Evolutionary conservation across 2,113 vertebrate genomes (phyloP).

Genomic region (Alosa alosa): DNA sequence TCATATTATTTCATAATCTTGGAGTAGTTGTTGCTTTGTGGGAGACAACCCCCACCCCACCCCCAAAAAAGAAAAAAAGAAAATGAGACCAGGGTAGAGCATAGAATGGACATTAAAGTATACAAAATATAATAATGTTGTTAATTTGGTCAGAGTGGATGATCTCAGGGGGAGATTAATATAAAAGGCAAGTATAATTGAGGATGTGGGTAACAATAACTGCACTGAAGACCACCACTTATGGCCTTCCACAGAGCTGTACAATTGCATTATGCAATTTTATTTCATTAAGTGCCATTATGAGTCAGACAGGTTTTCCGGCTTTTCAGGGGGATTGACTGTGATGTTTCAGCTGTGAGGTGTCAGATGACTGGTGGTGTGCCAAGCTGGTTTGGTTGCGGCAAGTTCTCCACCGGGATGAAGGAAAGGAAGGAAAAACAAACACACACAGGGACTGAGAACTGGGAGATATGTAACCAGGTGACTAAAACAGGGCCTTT

Average conservation of each 20-base stretch:
- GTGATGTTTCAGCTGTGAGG: constrained; percentile 20
- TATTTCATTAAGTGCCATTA: constrained; percentile 13
- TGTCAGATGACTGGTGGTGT: constrained; percentile 29
- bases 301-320: constrained; percentile 23
- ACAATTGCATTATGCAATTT: background rate
- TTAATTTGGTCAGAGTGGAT: background rate
- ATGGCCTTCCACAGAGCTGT: too few relatives aligned
- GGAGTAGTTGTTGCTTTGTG: background rate
- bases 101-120: background rate
- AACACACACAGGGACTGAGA: background rate
- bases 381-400: background rate
- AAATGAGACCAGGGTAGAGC: background rate
- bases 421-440: too few relatives aligned
- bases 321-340: constrained; percentile 26
- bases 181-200: background rate
- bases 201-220: background rate
- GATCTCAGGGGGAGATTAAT: too few relatives aligned
- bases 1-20: background rate
- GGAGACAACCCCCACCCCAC: background rate
- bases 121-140: background rate
- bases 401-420: background rate
- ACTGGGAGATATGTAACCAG: background rate
- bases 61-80: too few relatives aligned
- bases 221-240: too few relatives aligned
- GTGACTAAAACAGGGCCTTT: background rate